Evolutionary conservation across 1,140 invertebrate genomes (phyloP).

Genomic region (Cotesia glomerata): DNA sequence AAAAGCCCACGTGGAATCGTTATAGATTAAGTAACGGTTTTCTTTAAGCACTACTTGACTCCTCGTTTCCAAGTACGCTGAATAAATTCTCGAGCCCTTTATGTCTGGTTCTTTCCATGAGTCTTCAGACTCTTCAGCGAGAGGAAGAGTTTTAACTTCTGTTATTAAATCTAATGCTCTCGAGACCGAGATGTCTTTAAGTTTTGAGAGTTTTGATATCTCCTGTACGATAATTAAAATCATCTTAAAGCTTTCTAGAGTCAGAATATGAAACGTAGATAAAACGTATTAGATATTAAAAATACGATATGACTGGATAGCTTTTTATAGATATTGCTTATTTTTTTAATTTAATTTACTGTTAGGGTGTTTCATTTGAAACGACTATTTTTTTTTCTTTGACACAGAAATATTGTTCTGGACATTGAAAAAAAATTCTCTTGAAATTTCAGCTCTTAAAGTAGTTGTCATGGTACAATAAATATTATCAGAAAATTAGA

Average conservation of each 20-base stretch:
- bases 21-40: conserved; percentile 5
- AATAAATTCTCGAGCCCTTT: conserved; percentile 27
- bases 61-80: conserved; percentile 37
- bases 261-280: no score
- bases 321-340: no score
- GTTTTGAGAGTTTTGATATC: conserved; percentile 12
- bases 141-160: conserved; percentile 3
- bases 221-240: conserved; percentile 13
- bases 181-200: conserved; percentile 19
- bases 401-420: no score
- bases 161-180: conserved; percentile 4
- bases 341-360: no score
- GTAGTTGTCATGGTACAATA: no score
- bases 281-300: no score
- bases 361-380: no score
- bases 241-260: neutral
- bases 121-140: conserved; percentile 29
- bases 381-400: no score
- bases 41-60: conserved; percentile 37
- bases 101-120: conserved; percentile 28
- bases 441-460: no score
- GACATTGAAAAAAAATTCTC: no score
- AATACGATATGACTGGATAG: no score
- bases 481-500: no score
- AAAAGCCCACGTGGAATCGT: conserved; percentile 35